phyloP scores from a whole-genome alignment of 2,888 invertebrate species.

The Tiphia femorata region DNA sequence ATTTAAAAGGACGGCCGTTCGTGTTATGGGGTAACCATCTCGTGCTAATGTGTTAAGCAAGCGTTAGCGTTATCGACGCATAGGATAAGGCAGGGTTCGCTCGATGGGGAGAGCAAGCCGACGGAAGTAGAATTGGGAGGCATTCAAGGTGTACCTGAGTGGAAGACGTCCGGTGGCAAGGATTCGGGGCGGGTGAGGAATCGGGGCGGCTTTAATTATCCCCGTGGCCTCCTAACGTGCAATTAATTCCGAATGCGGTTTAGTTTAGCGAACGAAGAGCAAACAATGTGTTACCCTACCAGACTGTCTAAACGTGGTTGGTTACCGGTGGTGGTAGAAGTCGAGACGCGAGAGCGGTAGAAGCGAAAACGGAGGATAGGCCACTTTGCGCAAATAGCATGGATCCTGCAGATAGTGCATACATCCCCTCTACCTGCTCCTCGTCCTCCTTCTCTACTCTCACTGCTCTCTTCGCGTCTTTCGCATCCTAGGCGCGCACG shows the following conservation, averaged over 20 bases:
- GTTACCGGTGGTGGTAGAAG: slow-evolving; percentile 56
- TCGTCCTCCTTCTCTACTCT: slow-evolving; percentile 11
- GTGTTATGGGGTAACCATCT: neutral
- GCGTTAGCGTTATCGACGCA: too few species aligned
- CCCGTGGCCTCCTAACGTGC: slow-evolving; percentile 61
- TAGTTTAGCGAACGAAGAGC: slow-evolving; percentile 64
- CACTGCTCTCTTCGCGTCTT: slow-evolving; percentile 33
- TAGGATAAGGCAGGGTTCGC: too few species aligned
- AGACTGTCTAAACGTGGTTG: slow-evolving; percentile 59
- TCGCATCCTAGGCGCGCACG: slow-evolving; percentile 36
- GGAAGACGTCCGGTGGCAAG: slow-evolving; percentile 50
- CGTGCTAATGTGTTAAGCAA: neutral
- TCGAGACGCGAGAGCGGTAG: slow-evolving; percentile 25
- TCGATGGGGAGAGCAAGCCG: too few species aligned
- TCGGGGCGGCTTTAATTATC: slow-evolving; percentile 62
- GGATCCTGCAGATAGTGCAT: slow-evolving; percentile 60
- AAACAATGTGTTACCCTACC: slow-evolving; percentile 61
- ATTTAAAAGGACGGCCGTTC: neutral
- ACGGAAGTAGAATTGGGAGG: too few species aligned
- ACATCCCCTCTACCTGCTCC: slow-evolving; percentile 33
- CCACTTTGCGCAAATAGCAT: slow-evolving; percentile 62
- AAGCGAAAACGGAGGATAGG: slow-evolving; percentile 36
- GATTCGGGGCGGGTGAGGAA: slow-evolving; percentile 46
- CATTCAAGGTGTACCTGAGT: neutral
- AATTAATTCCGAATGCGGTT: slow-evolving; percentile 65